Conservation (phyloP, 2,797 vertebrate genomes). For the Parauchenoglanis punctatus region DNA sequence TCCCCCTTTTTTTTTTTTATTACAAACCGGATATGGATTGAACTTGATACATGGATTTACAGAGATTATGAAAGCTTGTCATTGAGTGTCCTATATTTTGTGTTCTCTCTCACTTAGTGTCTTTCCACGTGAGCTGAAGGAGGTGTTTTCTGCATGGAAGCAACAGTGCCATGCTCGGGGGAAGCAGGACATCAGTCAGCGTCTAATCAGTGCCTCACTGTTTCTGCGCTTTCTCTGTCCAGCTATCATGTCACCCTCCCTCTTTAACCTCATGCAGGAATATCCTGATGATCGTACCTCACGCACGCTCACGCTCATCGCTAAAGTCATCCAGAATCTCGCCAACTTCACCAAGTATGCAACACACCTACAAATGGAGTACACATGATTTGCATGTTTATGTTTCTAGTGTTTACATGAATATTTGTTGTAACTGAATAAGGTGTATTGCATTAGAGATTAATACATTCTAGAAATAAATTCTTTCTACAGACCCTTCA, state of each 20-base stretch:
- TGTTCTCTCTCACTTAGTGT: conserved; percentile 72
- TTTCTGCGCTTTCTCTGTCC: conserved; percentile 97
- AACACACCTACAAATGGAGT: neutral
- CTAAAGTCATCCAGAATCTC: conserved; percentile 98
- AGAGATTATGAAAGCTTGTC: neutral
- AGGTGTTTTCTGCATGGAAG: conserved; percentile 93
- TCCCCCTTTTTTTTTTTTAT: neutral
- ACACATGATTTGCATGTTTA: neutral
- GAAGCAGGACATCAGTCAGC: conserved; percentile 89
- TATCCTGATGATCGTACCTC: conserved; percentile 93
- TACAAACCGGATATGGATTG: neutral
- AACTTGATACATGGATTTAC: neutral
- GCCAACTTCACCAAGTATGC: conserved; percentile 96
- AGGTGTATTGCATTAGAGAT: neutral
- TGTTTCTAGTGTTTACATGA: neutral
- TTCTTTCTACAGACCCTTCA: neutral
- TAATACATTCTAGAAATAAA: neutral
- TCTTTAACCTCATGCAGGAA: conserved; percentile 93
- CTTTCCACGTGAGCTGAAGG: conserved; percentile 94
- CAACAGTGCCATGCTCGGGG: conserved; percentile 90
- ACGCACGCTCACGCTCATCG: conserved; percentile 91
- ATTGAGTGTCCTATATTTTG: neutral
- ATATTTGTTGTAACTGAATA: too few relatives aligned
- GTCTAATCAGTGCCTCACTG: conserved; percentile 92
- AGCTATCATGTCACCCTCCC: conserved; percentile 96